Base-by-base conservation (phyloP, 2,888 invertebrate species). In the Aspidiotus destructor region DNA sequence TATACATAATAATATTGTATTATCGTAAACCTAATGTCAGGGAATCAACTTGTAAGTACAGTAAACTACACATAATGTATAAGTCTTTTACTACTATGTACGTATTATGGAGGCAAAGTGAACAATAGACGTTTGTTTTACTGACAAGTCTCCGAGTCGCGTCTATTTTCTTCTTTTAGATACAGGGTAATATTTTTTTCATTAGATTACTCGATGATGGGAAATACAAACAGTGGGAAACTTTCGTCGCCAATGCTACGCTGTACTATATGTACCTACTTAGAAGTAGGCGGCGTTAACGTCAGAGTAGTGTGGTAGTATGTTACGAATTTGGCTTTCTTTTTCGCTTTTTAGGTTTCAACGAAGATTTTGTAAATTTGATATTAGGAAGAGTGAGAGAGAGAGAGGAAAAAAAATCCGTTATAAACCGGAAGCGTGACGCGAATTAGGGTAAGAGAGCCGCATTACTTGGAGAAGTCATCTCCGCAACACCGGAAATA, bases 361-460 rank as follows among this genome's bases (percentile, higher is more conserved):
- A 48, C 48, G 48, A 58, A 58, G 58, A 58, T 58, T 58, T 58
- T 17, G 58, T 58, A 40, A 65, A 58, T 65, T 65, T 17, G 65
- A 65, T 65, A 28, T 28, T 28, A 5, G 28, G 28, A 28, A 28
- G 28, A 28, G 28, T 3, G 28, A 28, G 28, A n/a, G n/a, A n/a
- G n/a, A n/a, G n/a, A n/a, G 28, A 28, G 28, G 5, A 28, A 58
- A 65, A 65, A 58, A 65, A 65, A 65, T 65, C 65, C 65, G 65
- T 65, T 65, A 65, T 57, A 57, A 65, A 65, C 65, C 65, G 65
- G 65, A 65, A 65, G 57, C 65, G 65, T 65, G 16, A 58, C 55
- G 57, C 58, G 57, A 65, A 65, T 65, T 65, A 44, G 65, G 65
- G 65, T 65, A 65, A 65, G 65, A 10, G 44, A 28, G 28, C 28